Base-by-base conservation (phyloP, 2,797 vertebrate genomes). In the Darevskia mixta region DNA sequence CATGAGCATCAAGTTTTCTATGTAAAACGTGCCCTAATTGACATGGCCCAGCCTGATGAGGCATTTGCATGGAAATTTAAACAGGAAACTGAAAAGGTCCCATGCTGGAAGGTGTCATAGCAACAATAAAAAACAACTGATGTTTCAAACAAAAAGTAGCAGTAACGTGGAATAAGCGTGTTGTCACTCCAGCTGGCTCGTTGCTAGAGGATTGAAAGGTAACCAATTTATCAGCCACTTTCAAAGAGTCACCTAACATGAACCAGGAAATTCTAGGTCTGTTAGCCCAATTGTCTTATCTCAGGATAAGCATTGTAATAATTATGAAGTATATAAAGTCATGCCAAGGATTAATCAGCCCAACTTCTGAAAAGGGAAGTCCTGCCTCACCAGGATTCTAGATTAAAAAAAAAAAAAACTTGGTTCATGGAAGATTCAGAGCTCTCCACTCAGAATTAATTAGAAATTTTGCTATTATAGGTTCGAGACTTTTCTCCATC, bases 1-100 rank as follows among this genome's bases (percentile, higher is more conserved):
- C 32, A 23, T 4, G 0, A 8, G n/a, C 87, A 79, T 35, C 43
- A 45, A 64, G 1, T 41, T 64, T 89, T 88, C 49, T 78, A 89
- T 35, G 43, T 82, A 45, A 89, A 79, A 4, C 4, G 61, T 72
- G 89, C 61, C 82, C 18, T 7, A 67, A 72, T 35, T 58, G 35
- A 32, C 85, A 25, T 18, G 1, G 13, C n/a, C 25, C 58, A n/a
- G 67, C 43, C 35, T 71, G 13, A 71, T 11, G 49, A 32, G n/a
- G 3, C 49, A 55, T 1, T 0, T 0, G 3, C 0, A 0, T 43
- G 29, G 32, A n/a, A 38, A 29, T 38, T 18, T 25, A 72, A 8
- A 25, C 1, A 55, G 13, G 49, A 55, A 55, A 55, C 49, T 0
- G 64, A 66, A 18, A 9, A 32, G 0, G 18, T 45, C 25, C 5